Base-by-base conservation (phyloP, 1,140 invertebrate species). In the Alviniconcha marisindica region DNA sequence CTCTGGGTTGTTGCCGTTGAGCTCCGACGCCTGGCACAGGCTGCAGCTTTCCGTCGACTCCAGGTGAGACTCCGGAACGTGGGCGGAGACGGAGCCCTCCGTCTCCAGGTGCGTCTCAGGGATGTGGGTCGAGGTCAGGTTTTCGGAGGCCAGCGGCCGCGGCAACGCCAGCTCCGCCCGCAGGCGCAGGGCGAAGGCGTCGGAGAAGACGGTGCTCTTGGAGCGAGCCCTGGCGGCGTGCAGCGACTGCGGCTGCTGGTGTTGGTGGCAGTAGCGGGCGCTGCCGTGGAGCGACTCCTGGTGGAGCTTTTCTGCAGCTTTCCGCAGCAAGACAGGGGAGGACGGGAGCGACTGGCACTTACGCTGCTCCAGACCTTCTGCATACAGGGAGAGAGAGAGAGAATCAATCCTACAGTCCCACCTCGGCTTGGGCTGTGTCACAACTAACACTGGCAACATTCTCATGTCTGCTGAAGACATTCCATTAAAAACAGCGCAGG, bases 261-360 rank as follows among this genome's bases (percentile, higher is more conserved):
- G 63, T 77, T 77, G 36, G 81, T 84, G 69, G 86, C 81, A 83
- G 86, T 83, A 73, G 80, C 71, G 66, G 66, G 81, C 63, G 81
- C 83, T 86, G 83, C 91, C 91, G 83, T 90, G 90, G 40, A 91
- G 87, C 3, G 90, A 92, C 78, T 90, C 88, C 81, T 89, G 88
- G 80, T 92, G 91, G 38, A 91, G 81, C 73, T 88, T 84, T 63
- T 92, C 90, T n/a, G 91, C 90, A 77, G 90, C 90, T 40, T 88
- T 88, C 18, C 91, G 86, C 38, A 91, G 81, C 81, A 91, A 82
- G 36, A 90, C 83, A 14, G 91, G 91, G 0, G 91, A 92, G 15
- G 88, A 90, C 31, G 91, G 91, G 0, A 92, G 83, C 18, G 91
- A 92, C 83, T 89, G 89, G 74, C 90, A 90, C 66, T 87, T 85